Conservation (phyloP, 2,113 vertebrate species). For the Mesitornis unicolor region DNA sequence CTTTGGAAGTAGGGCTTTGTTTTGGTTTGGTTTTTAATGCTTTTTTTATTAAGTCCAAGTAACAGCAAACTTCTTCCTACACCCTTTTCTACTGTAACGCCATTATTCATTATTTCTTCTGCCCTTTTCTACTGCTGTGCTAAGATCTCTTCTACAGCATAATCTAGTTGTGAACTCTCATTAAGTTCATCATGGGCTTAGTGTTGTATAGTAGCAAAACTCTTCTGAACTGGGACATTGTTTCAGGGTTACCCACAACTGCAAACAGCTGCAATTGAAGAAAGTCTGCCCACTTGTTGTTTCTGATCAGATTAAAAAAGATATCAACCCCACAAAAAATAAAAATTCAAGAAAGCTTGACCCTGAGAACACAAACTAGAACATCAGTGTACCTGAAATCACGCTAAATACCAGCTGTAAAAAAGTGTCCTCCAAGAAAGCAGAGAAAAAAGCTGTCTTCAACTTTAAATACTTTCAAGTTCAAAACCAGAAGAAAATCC, state of each 20-base stretch:
- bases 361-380: background rate
- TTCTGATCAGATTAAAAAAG: background rate
- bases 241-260: background rate
- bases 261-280: background rate
- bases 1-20: background rate
- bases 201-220: rapidly evolving
- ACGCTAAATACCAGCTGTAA: background rate
- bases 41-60: background rate
- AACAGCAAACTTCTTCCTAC: background rate
- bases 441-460: background rate
- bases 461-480: background rate
- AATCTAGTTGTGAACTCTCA: background rate
- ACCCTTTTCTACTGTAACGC: background rate
- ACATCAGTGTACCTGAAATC: background rate
- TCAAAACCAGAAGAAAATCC: background rate
- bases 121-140: background rate
- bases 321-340: background rate
- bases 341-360: background rate
- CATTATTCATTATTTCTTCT: background rate
- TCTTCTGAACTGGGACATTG: background rate
- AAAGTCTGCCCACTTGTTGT: background rate
- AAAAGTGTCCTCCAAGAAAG: background rate
- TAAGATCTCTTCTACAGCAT: background rate
- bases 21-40: background rate
- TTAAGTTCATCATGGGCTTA: background rate